Evolutionary conservation across 2,113 vertebrate genomes (phyloP).

Genomic region (Rhynchopsitta pachyrhyncha): DNA sequence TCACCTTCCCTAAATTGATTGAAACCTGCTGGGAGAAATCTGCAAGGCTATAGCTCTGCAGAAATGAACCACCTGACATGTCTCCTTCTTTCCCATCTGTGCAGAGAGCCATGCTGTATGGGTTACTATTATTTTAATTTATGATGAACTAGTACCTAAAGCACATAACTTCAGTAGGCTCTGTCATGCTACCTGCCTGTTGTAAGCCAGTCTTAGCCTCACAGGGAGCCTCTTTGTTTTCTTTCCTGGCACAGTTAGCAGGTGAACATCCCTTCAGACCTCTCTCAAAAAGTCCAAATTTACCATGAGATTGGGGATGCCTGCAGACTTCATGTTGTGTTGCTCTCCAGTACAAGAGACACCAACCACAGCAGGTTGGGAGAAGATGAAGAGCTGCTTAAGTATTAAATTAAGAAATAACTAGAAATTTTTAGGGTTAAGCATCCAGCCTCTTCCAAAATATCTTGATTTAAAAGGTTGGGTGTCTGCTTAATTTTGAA

Average conservation of each 20-base stretch:
- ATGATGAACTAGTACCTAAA: background rate
- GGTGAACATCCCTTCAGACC: background rate
- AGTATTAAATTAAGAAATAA: background rate
- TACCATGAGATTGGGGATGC: background rate
- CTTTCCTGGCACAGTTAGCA: background rate
- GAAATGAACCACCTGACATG: background rate
- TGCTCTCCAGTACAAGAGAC: background rate
- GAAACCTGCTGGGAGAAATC: background rate
- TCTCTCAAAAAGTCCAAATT: background rate
- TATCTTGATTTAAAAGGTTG: background rate
- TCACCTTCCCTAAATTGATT: background rate
- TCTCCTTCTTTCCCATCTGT: background rate
- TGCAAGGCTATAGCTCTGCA: background rate
- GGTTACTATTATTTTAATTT: background rate
- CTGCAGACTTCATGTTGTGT: rapidly evolving
- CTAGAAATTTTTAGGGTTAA: background rate
- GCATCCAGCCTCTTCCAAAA: background rate
- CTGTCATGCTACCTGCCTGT: background rate
- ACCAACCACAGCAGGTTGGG: background rate
- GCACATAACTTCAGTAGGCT: background rate
- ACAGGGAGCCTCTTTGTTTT: background rate
- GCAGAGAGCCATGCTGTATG: background rate
- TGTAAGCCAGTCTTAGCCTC: background rate
- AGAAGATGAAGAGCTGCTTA: background rate
- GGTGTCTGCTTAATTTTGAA: background rate